Evolutionary conservation across 2,113 vertebrate species (phyloP).

Genomic region (Mohoua ochrocephala): DNA sequence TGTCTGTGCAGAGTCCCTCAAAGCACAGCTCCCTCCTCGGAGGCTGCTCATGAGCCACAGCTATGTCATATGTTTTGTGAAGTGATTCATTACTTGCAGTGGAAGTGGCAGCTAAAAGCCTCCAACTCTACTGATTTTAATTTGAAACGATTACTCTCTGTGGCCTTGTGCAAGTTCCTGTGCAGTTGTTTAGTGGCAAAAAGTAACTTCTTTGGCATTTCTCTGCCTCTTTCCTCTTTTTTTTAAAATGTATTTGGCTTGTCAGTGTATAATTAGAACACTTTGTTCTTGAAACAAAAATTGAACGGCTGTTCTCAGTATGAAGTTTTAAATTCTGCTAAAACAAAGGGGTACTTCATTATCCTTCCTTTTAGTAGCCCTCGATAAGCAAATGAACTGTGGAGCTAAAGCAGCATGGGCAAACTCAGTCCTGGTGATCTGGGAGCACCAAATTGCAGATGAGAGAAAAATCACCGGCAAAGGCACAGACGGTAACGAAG

Average conservation of each 20-base stretch:
- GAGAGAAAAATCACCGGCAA: neutral
- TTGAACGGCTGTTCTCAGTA: neutral
- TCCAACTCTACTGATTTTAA: neutral
- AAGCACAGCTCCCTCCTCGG: neutral
- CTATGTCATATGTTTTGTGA: conserved; percentile 30
- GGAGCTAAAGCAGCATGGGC: neutral
- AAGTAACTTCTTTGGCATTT: conserved; percentile 12
- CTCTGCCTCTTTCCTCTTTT: neutral
- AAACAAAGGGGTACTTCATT: neutral
- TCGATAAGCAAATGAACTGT: neutral
- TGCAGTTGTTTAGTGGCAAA: conserved; percentile 9
- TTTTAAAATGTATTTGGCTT: neutral
- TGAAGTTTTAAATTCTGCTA: neutral
- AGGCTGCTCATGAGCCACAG: neutral
- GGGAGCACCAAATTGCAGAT: neutral
- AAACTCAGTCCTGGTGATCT: neutral
- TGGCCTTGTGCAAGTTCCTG: conserved; percentile 40
- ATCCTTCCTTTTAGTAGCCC: neutral
- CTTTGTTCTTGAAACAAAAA: neutral
- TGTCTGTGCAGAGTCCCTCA: neutral
- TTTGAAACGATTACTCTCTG: neutral
- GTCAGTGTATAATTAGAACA: neutral
- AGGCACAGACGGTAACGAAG: neutral
- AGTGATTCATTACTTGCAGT: conserved; percentile 32
- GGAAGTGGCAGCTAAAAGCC: conserved; percentile 20